Percentiles rank a stretch among this genome's conserved stretches.
Evolutionary conservation across 2,888 invertebrate species (phyloP).

Genomic region (Nomada goodeniana): DNA sequence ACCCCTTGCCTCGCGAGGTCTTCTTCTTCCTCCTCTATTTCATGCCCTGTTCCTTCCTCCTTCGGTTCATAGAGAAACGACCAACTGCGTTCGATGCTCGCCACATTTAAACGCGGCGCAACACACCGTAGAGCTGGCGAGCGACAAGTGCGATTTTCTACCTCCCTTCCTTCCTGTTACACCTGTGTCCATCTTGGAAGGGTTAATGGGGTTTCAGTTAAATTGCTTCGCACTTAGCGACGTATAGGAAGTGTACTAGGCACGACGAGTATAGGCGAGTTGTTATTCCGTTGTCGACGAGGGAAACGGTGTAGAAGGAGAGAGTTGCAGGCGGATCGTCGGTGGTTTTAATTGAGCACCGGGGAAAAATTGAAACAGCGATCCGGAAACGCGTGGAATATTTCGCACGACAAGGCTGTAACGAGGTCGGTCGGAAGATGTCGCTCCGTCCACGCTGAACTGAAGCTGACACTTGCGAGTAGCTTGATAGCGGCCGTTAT

Average conservation of each 20-base stretch:
- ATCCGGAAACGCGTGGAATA: not conserved
- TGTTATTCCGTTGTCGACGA: not conserved
- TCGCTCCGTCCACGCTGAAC: constrained; percentile 10
- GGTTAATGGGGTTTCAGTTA: constrained; percentile 81
- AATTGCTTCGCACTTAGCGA: constrained; percentile 78
- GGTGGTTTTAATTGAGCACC: not conserved
- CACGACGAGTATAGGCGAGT: not conserved
- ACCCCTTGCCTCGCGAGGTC: constrained; percentile 70
- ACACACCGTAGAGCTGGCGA: constrained; percentile 63
- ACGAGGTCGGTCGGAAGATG: constrained; percentile 42
- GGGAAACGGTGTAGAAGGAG: not conserved
- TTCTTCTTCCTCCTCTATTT: constrained; percentile 35
- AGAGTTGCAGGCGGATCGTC: too few species aligned
- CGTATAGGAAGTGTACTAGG: constrained; percentile 36
- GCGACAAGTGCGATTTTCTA: constrained; percentile 75
- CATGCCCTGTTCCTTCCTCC: not conserved
- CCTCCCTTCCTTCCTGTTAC: constrained; percentile 52
- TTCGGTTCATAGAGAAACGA: constrained; percentile 27
- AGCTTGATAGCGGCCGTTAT: constrained; percentile 32
- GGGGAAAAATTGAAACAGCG: not conserved
- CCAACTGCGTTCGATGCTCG: constrained; percentile 24
- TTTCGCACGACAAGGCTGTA: constrained; percentile 3
- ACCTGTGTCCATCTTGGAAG: constrained; percentile 76
- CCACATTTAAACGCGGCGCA: constrained; percentile 45
- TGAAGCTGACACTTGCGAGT: constrained; percentile 13